Conservation (phyloP, 1,140 invertebrate species). For the Saccostrea echinata region DNA sequence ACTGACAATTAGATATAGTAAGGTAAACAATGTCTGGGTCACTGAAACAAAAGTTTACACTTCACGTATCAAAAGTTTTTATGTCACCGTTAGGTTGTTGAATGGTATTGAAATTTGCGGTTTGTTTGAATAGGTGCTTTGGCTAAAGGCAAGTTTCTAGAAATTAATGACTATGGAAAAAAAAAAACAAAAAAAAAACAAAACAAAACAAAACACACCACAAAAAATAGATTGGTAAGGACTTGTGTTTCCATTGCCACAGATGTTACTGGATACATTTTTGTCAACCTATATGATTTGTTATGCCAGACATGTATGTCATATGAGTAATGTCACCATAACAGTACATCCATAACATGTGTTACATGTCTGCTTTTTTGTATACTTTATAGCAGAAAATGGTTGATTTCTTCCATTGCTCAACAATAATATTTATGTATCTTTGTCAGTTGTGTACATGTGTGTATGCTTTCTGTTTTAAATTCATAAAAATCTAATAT, state of each 20-base stretch:
- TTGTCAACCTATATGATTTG: no score
- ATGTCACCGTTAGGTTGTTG: not conserved
- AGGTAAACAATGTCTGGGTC: conserved; percentile 13
- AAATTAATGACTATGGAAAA: not conserved
- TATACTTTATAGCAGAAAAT: no score
- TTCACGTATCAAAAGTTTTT: not conserved
- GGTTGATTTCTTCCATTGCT: no score
- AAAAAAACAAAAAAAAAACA: not conserved
- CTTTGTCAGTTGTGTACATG: no score
- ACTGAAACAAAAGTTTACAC: not conserved
- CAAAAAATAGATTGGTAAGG: not conserved
- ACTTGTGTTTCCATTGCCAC: not conserved
- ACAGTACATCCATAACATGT: no score
- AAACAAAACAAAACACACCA: not conserved
- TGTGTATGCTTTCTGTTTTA: no score
- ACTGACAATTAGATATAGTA: not conserved
- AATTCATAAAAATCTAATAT: no score
- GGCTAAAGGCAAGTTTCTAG: not conserved
- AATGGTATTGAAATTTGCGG: not conserved
- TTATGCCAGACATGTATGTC: no score
- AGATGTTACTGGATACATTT: not conserved
- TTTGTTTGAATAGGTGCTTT: not conserved
- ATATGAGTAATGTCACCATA: no score
- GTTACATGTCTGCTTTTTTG: no score
- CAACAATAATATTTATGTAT: no score